Evolutionary conservation across 2,797 vertebrate genomes (phyloP).

Genomic region (Cheirogaleus major): DNA sequence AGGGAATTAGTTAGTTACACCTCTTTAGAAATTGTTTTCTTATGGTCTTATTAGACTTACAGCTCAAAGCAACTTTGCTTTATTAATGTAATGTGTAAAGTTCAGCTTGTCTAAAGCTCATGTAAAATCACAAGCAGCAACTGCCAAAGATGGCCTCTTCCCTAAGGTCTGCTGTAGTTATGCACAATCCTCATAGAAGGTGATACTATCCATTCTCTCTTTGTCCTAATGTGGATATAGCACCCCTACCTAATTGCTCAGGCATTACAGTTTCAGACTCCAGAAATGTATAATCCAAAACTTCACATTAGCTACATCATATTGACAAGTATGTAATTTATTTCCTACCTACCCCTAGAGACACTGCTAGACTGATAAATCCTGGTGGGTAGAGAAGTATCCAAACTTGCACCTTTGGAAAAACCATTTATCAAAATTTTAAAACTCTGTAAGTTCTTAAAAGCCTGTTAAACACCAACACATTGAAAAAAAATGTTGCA

Average conservation of each 20-base stretch:
- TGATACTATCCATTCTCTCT: not conserved
- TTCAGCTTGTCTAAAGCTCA: conserved; percentile 18
- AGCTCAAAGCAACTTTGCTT: conserved; percentile 48
- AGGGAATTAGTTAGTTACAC: conserved; percentile 43
- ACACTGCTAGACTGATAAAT: not conserved
- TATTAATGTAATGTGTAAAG: conserved; percentile 59
- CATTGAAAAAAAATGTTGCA: not conserved
- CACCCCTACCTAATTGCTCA: not conserved
- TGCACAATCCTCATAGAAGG: not conserved
- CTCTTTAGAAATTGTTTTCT: conserved; percentile 65
- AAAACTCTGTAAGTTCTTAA: not conserved
- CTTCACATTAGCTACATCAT: not conserved
- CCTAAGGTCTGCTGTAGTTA: not conserved
- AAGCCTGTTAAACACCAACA: not conserved
- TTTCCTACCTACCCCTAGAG: not conserved
- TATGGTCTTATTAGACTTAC: conserved; percentile 2
- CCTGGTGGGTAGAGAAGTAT: not conserved
- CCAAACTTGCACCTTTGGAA: not conserved
- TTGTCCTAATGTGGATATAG: not conserved
- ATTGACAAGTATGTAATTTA: not conserved
- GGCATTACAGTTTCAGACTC: not conserved
- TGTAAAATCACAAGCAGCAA: conserved; percentile 28
- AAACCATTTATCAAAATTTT: not conserved
- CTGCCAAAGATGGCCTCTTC: not conserved
- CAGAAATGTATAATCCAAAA: not conserved